These are phyloP conservation scores for Rhopalosiphum padi DNA, from an alignment of 1,140 invertebrate genomes.

Conservation along the genomic window DNA sequence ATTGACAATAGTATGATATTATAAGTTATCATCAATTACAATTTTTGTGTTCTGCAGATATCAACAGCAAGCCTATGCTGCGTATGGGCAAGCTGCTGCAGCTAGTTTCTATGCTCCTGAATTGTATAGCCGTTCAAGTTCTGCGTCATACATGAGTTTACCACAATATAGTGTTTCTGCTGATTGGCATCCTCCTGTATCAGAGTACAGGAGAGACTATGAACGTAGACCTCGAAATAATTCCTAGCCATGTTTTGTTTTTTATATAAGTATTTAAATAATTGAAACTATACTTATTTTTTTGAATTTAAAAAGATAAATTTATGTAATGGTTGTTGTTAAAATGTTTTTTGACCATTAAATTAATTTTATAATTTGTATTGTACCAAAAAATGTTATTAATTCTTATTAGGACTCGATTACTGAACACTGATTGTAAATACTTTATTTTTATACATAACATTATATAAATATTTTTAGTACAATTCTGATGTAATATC, in stretches of 20 bases:
- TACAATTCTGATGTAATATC: conserved; percentile 17
- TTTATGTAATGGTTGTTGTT: neutral
- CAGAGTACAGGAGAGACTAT: conserved; percentile 50
- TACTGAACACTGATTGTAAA: conserved; percentile 40
- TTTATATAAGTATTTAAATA: neutral
- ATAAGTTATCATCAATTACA: neutral
- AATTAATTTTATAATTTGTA: conserved; percentile 38
- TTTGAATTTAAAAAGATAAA: conserved; percentile 23
- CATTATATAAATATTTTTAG: conserved; percentile 46
- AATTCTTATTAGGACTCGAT: conserved; percentile 14
- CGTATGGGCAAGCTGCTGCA: conserved; percentile 48
- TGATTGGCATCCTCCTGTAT: conserved; percentile 48
- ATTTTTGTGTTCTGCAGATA: neutral
- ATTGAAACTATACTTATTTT: neutral
- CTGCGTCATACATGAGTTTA: conserved; percentile 20
- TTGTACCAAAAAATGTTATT: conserved; percentile 51
- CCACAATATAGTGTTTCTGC: conserved; percentile 27
- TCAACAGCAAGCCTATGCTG: conserved; percentile 55
- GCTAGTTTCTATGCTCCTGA: conserved; percentile 44
- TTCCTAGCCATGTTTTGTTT: conserved; percentile 49
- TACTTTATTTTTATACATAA: conserved; percentile 56
- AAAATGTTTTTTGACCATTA: conserved; percentile 6
- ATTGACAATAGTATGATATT: neutral
- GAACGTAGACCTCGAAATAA: conserved; percentile 52
- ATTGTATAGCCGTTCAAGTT: conserved; percentile 32